phyloP scores from a whole-genome alignment of 1,140 invertebrate genomes.

The Metaphire vulgaris region DNA sequence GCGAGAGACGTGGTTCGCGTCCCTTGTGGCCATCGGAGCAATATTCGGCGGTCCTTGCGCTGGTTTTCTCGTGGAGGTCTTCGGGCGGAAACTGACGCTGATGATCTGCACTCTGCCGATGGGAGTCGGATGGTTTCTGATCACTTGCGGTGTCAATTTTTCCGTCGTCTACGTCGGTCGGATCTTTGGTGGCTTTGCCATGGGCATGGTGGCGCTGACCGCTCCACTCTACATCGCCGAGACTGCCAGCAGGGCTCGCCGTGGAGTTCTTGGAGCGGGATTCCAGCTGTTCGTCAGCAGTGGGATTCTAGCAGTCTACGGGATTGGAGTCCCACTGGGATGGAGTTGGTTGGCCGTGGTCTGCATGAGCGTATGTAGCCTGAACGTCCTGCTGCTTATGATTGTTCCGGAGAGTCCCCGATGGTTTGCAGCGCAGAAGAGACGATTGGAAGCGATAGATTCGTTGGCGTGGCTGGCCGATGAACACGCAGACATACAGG shows the following conservation, averaged over 20 bases:
- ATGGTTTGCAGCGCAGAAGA: constrained; percentile 60
- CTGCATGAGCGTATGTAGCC: constrained; percentile 62
- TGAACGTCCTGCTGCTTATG: constrained; percentile 61
- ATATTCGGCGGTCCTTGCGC: constrained; percentile 61
- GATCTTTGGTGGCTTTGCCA: constrained; percentile 67
- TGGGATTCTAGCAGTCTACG: constrained; percentile 71
- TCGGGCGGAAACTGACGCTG: constrained; percentile 26
- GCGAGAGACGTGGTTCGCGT: constrained; percentile 76
- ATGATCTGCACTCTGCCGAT: constrained; percentile 24
- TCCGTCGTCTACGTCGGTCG: constrained; percentile 54
- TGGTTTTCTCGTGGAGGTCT: not conserved
- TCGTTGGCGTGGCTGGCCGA: constrained; percentile 58
- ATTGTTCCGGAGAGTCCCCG: constrained; percentile 73
- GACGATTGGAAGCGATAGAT: constrained; percentile 60
- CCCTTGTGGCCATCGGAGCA: constrained; percentile 78
- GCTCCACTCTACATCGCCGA: constrained; percentile 76
- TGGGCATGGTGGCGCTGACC: constrained; percentile 63
- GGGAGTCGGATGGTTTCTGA: constrained; percentile 36
- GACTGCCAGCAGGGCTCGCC: constrained; percentile 67
- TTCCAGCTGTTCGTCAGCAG: constrained; percentile 79
- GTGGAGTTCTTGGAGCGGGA: constrained; percentile 71
- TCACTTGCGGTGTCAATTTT: constrained; percentile 58
- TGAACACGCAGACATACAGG: not conserved
- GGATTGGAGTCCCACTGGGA: constrained; percentile 63
- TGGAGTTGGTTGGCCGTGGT: constrained; percentile 65